phyloP scores from a whole-genome alignment of 2,797 vertebrate genomes.

The Coluber constrictor region DNA sequence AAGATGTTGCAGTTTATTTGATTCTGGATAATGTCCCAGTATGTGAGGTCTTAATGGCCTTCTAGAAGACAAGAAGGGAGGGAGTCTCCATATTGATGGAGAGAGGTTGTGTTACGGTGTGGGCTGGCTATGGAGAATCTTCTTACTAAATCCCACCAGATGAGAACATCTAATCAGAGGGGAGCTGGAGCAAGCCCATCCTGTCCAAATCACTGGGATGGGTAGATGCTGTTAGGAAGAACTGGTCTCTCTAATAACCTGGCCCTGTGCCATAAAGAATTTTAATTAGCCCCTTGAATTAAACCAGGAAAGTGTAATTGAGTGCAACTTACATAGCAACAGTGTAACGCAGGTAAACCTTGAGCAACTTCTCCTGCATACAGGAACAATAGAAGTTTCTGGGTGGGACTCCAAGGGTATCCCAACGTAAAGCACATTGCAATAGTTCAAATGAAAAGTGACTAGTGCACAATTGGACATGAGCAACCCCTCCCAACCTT shows the following conservation, averaged over 20 bases:
- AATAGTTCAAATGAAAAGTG: not conserved
- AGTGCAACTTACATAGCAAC: not conserved
- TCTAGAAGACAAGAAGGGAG: not conserved
- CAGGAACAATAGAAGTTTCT: not conserved
- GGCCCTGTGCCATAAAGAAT: not conserved
- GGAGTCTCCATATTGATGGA: not conserved
- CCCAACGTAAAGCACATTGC: not conserved
- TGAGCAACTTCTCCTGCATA: not conserved
- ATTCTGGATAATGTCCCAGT: not conserved
- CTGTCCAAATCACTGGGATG: not conserved
- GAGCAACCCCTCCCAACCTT: not conserved
- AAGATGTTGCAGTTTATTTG: not conserved
- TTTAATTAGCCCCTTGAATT: not conserved
- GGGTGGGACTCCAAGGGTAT: not conserved
- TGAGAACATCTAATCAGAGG: not conserved
- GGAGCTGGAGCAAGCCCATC: not conserved
- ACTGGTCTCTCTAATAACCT: not conserved
- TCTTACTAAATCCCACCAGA: not conserved
- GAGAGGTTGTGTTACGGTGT: not conserved
- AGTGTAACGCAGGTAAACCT: not conserved
- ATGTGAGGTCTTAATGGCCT: not conserved
- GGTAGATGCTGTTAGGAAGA: not conserved
- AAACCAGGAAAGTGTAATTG: not conserved
- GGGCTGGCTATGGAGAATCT: not conserved
- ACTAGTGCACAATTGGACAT: not conserved